phyloP scores from a whole-genome alignment of 2,888 invertebrate genomes.

The Zaprionus obscuricornis region DNA sequence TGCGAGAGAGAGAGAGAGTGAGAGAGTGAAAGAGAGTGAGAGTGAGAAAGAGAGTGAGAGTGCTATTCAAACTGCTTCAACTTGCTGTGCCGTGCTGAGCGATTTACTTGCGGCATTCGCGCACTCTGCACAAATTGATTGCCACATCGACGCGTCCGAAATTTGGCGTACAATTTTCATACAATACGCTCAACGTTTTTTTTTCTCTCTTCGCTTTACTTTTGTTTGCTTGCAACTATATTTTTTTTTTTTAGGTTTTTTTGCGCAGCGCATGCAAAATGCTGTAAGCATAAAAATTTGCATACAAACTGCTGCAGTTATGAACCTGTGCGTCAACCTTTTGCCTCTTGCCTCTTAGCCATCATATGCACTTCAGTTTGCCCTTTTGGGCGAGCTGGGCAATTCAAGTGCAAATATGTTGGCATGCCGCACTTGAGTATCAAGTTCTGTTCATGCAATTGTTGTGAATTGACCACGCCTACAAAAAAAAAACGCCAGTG shows the following conservation, averaged over 20 bases:
- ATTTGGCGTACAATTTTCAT: constrained; percentile 51
- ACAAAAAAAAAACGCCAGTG: constrained; percentile 1
- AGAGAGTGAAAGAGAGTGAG: no score
- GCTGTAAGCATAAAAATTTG: constrained; percentile 63
- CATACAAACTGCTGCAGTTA: constrained; percentile 62
- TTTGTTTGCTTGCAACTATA: background rate
- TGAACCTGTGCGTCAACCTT: background rate
- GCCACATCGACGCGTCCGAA: constrained; percentile 55
- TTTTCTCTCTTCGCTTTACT: no score
- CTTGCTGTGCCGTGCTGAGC: constrained; percentile 23
- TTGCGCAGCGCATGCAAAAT: constrained; percentile 57
- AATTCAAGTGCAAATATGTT: constrained; percentile 75
- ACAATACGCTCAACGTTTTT: constrained; percentile 36
- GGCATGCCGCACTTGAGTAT: constrained; percentile 71
- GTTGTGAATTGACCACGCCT: constrained; percentile 64
- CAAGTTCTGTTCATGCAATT: constrained; percentile 71
- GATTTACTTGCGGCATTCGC: constrained; percentile 52
- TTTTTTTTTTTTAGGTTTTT: constrained; percentile 6
- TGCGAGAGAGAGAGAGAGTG: no score
- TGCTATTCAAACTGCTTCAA: constrained; percentile 13
- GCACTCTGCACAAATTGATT: constrained; percentile 61
- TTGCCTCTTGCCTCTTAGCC: no score
- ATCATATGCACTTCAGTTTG: constrained; percentile 21
- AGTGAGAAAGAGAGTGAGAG: no score
- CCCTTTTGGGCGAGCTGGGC: constrained; percentile 22